A percentile compares a stretch with the other conserved stretches of the same genome.
These are phyloP conservation scores for Neotragus moschatus DNA, from an alignment of 2,113 vertebrate genomes.

Conservation along the genomic window DNA sequence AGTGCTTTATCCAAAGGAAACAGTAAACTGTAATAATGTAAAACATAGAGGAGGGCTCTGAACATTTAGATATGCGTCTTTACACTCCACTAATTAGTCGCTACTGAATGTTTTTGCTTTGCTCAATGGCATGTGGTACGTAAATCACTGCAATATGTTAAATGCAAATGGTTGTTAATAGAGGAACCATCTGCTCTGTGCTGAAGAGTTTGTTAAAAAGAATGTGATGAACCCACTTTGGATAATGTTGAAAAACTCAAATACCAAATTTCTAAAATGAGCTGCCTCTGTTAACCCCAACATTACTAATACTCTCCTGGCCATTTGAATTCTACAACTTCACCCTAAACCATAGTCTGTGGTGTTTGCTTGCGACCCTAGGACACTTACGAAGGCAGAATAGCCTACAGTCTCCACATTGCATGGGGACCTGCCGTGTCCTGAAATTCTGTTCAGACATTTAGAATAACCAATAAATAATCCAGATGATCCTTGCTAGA, in stretches of 20 bases:
- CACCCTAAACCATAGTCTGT: neutral
- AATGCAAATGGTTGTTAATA: slow-evolving; percentile 84
- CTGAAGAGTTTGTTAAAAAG: slow-evolving; percentile 77
- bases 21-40: slow-evolving; percentile 57
- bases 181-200: slow-evolving; percentile 82
- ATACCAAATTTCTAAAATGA: slow-evolving; percentile 82
- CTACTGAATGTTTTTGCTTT: slow-evolving; percentile 77
- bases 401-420: neutral
- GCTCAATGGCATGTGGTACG: slow-evolving; percentile 79
- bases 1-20: slow-evolving; percentile 53
- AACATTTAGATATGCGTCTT: slow-evolving; percentile 73
- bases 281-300: slow-evolving; percentile 75
- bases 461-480: slow-evolving; percentile 74
- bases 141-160: slow-evolving; percentile 85
- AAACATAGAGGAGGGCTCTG: slow-evolving; percentile 63
- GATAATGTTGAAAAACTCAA: slow-evolving; percentile 77
- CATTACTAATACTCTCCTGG: slow-evolving; percentile 66
- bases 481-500: neutral
- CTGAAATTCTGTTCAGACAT: slow-evolving; percentile 39
- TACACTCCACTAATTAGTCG: slow-evolving; percentile 79
- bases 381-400: neutral
- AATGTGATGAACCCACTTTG: slow-evolving; percentile 74
- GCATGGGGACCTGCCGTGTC: slow-evolving; percentile 7
- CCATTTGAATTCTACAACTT: slow-evolving; percentile 69
- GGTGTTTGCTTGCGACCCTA: neutral